Evolutionary conservation across 2,797 vertebrate genomes (phyloP).

Genomic region (Betta splendens): DNA sequence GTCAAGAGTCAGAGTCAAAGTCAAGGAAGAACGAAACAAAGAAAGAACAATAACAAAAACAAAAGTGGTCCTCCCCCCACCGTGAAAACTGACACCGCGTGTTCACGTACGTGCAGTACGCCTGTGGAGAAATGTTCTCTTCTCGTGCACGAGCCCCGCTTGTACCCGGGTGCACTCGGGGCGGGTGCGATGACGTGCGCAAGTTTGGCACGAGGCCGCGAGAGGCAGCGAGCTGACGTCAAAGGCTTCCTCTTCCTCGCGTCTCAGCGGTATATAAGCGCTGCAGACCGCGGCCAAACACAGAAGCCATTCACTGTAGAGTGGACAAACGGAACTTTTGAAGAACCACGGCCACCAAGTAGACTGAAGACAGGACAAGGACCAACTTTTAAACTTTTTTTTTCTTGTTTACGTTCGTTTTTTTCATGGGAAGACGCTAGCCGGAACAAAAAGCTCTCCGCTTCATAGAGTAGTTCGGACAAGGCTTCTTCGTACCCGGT

Average conservation of each 20-base stretch:
- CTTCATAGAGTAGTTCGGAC: neutral
- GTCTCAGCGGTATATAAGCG: slow-evolving; percentile 55
- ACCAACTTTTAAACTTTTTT: slow-evolving; percentile 30
- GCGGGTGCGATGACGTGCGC: slow-evolving; percentile 69
- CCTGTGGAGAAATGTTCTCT: slow-evolving; percentile 26
- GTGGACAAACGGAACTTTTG: neutral
- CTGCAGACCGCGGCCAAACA: fast-evolving
- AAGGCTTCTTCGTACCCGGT: neutral
- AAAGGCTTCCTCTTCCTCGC: slow-evolving; percentile 38
- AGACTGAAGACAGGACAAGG: slow-evolving; percentile 24
- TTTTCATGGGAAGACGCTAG: slow-evolving; percentile 15
- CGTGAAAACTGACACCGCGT: slow-evolving; percentile 14
- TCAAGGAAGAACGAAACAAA: slow-evolving; percentile 2
- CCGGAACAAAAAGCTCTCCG: slow-evolving; percentile 58
- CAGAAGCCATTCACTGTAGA: slow-evolving; percentile 36
- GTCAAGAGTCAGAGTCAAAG: neutral
- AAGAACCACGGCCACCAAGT: slow-evolving; percentile 35
- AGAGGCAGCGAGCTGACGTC: slow-evolving; percentile 70
- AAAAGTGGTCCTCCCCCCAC: neutral
- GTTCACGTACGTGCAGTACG: slow-evolving; percentile 50
- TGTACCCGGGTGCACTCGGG: slow-evolving; percentile 3
- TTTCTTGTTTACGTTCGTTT: neutral
- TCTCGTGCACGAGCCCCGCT: slow-evolving; percentile 17
- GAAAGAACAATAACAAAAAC: neutral
- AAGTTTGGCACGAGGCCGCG: slow-evolving; percentile 56